Conservation (phyloP, 2,888 invertebrate species). For the Axea sp. region DNA sequence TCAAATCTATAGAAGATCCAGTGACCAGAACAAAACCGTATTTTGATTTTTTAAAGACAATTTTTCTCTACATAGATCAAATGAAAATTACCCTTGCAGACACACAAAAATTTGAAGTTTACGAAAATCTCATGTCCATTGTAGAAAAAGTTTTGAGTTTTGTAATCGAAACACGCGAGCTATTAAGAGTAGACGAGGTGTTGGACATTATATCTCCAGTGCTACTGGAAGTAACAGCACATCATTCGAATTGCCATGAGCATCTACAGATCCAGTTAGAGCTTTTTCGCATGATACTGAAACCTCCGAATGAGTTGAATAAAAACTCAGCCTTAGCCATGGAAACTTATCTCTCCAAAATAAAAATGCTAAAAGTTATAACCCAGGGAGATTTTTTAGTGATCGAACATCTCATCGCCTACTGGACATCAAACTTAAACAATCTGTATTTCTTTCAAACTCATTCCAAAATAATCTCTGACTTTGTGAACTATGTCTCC, state of each 20-base stretch:
- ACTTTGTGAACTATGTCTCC: background rate
- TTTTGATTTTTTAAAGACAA: constrained; percentile 48
- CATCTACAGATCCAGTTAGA: background rate
- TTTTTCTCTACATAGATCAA: background rate
- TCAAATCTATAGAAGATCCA: constrained; percentile 2
- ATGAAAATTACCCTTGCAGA: background rate
- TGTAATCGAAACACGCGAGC: background rate
- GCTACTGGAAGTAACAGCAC: background rate
- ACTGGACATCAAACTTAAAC: background rate
- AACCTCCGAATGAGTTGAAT: background rate
- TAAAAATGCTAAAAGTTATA: too few relatives aligned
- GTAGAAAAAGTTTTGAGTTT: background rate
- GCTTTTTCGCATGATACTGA: constrained; percentile 1
- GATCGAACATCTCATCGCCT: background rate
- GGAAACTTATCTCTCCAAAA: background rate
- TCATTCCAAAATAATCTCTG: background rate
- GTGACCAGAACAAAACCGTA: constrained; percentile 2
- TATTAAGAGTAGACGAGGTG: background rate
- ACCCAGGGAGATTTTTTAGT: too few relatives aligned
- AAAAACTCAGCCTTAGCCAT: background rate
- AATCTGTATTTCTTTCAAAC: background rate
- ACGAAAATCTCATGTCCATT: background rate
- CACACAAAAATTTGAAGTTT: background rate
- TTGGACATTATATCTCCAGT: constrained; percentile 4
- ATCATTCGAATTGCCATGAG: background rate